These are phyloP conservation scores for Macrotrachela quadricornifera DNA, from an alignment of 1,140 invertebrate species.

Conservation along the genomic window DNA sequence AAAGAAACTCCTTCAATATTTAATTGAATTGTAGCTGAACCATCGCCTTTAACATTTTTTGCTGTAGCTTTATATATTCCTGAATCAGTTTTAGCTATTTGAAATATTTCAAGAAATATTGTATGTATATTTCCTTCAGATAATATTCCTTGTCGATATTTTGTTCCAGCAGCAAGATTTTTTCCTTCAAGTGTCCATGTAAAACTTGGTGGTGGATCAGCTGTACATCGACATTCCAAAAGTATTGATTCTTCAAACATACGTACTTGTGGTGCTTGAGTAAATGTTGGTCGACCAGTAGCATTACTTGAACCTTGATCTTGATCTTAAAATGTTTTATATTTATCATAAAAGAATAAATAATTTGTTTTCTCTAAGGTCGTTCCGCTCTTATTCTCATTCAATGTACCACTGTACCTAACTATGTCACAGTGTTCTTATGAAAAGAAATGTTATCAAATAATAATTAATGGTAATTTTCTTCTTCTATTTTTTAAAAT, in stretches of 20 bases:
- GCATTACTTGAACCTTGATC: background rate
- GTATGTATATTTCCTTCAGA: slow-evolving; percentile 54
- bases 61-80: slow-evolving; percentile 77
- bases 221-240: slow-evolving; percentile 41
- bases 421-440: slow-evolving; percentile 85
- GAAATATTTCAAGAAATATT: slow-evolving; percentile 70
- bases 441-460: slow-evolving; percentile 15
- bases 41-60: slow-evolving; percentile 77
- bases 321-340: too few relatives aligned
- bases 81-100: slow-evolving; percentile 64
- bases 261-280: slow-evolving; percentile 3
- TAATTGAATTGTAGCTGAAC: slow-evolving; percentile 76
- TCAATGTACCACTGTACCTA: too few relatives aligned
- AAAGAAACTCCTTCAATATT: slow-evolving; percentile 37
- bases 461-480: background rate
- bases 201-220: slow-evolving; percentile 76
- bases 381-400: too few relatives aligned
- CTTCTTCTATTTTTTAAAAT: background rate
- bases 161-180: slow-evolving; percentile 44
- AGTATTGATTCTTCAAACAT: slow-evolving; percentile 5
- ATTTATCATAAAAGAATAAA: too few relatives aligned
- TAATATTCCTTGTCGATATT: slow-evolving; percentile 8
- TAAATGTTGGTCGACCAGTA: slow-evolving; percentile 3
- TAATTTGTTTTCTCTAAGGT: too few relatives aligned
- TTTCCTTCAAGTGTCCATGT: slow-evolving; percentile 71